Base-by-base conservation (phyloP, 2,113 vertebrate species). In the Pipra filicauda region DNA sequence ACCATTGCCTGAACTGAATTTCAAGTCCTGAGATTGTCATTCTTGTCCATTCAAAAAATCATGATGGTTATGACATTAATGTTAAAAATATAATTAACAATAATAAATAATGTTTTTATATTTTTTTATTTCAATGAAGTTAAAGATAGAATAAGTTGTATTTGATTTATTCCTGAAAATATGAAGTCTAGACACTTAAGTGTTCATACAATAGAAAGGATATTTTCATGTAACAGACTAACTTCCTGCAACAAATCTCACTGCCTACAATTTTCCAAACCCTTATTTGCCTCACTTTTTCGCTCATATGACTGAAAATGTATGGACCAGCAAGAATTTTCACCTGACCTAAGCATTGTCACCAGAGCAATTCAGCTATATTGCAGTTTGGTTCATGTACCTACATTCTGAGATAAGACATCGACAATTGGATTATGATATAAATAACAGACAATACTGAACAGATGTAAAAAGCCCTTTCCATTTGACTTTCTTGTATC, bases 71-170 rank as follows among this genome's bases (percentile, higher is more conserved):
- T 37, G 22, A 61, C 5, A 79, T 31, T n/a, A 43, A 5, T 37
- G 5, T 49, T 82, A 72, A 83, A 83, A 49, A 14, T 44, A 26
- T 35, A 81, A 49, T 20, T 67, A 58, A 52, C 15, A 73, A 41
- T 23, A 79, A 33, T 17, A 39, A 57, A 14, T 31, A 9, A 0
- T 2, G n/a, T 13, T 33, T 18, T 69, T 20, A 0, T 19, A 4
- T 27, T 8, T 70, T 39, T 39, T 20, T 5, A 71, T 51, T 59
- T 72, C 5, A 33, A 2, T 54, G 3, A 6, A 54, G 72, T 78
- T 65, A 75, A 30, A 80, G 15, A 33, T 48, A 67, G 10, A 11
- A 39, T 27, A 3, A 57, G 23, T 46, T 28, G 2, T 52, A 1
- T 43, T 89, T 74, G 8, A 2, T 15, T 82, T 78, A 23, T 59